phyloP scores from a whole-genome alignment of 2,113 vertebrate genomes.

The Nyctibius bracteatus region DNA sequence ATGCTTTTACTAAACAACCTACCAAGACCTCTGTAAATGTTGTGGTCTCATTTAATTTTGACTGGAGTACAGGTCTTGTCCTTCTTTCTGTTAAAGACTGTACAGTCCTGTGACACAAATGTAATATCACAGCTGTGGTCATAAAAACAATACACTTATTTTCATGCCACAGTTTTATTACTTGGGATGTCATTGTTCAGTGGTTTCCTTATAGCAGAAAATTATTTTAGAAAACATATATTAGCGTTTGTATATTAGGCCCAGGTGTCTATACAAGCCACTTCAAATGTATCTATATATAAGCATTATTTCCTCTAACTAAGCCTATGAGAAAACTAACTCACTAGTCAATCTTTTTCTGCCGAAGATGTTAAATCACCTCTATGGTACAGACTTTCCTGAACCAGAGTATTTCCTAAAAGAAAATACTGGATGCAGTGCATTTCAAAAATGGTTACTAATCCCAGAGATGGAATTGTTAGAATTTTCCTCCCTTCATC shows the following conservation, averaged over 20 bases:
- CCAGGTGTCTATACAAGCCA: background rate
- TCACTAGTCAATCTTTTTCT: background rate
- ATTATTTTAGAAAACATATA: background rate
- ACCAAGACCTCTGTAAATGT: background rate
- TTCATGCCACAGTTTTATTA: background rate
- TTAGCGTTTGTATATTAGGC: background rate
- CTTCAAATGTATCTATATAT: background rate
- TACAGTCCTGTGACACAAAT: background rate
- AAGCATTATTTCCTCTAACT: background rate
- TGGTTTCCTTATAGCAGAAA: background rate
- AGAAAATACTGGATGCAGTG: background rate
- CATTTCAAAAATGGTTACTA: background rate
- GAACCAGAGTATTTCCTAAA: background rate
- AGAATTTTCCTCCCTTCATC: background rate
- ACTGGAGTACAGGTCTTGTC: background rate
- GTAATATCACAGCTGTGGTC: background rate
- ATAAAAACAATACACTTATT: background rate
- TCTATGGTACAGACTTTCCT: background rate
- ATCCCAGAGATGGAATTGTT: background rate
- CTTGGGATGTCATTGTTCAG: background rate
- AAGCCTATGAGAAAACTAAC: background rate
- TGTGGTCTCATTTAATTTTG: background rate
- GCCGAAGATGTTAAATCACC: background rate
- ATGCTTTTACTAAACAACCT: background rate
- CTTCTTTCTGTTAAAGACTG: background rate